Percentiles rank a stretch among this genome's conserved stretches.
Evolutionary conservation across 2,113 vertebrate genomes (phyloP).

Genomic region (Pomatostomus ruficeps): DNA sequence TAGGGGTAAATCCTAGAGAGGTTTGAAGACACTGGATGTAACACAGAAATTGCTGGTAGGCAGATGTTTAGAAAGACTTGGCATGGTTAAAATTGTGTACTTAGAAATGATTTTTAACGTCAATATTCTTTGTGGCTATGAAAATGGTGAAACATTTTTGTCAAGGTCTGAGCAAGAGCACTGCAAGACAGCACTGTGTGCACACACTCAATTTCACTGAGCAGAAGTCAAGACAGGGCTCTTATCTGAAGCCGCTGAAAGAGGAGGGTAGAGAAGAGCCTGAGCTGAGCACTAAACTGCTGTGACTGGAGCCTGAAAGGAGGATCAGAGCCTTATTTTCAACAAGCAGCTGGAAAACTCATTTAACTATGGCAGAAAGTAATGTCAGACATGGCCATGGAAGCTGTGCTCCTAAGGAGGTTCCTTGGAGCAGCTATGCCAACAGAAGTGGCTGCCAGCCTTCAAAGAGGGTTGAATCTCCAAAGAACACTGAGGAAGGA

Average conservation of each 20-base stretch:
- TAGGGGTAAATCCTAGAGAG: background rate
- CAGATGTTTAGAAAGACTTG: background rate
- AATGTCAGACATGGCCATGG: background rate
- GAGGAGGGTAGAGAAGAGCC: background rate
- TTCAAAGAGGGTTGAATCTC: background rate
- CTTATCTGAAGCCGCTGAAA: background rate
- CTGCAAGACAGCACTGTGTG: accelerated
- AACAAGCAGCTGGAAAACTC: background rate
- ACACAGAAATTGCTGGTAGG: background rate
- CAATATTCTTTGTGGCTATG: background rate
- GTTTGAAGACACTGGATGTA: background rate
- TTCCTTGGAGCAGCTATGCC: accelerated
- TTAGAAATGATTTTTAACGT: background rate
- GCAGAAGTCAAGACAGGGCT: background rate
- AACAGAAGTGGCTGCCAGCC: background rate
- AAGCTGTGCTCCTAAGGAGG: background rate
- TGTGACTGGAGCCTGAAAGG: background rate
- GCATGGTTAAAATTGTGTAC: background rate
- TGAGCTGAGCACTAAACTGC: background rate
- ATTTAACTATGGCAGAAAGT: background rate
- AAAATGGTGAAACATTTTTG: background rate
- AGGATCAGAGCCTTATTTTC: background rate
- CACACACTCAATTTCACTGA: background rate
- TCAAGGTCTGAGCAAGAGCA: background rate
- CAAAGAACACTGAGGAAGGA: background rate